Base-by-base conservation (phyloP, 35 echinoderm and acorn worm species). In the Nesometra sesokonis region DNA sequence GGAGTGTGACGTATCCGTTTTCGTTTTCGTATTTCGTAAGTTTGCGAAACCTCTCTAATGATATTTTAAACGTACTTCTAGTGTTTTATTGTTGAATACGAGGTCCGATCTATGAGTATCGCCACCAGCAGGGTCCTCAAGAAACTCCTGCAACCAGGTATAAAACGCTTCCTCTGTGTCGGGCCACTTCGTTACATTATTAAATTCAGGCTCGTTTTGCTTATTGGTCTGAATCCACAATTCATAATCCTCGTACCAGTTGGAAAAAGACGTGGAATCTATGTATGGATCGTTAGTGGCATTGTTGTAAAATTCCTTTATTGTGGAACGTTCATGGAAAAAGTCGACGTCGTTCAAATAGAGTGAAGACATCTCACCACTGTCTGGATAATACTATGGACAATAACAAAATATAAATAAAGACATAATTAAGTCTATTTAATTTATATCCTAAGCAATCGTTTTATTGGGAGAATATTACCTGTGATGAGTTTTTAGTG, bases 101-200 rank as follows among this genome's bases (percentile, higher is more conserved):
- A 67, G 7, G 23, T 67, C 52, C 0, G 52, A 9, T 67, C 1
- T 67, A 27, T 17, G 23, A 9, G 52, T 67, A 67, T 19, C 52
- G 23, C 52, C 52, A 67, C 83, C 83, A 0, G 31, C 11, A 30
- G 83, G 83, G n/a, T 32, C 32, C 0, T 0, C 3, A 0, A 85
- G 37, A 31, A 85, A 85, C 23, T 85, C 83, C 29, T 85, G 27
- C n/a, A 85, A 5, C 83, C 83, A 85, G 32, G 19, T 32, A 5
- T 52, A 30, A 31, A 85, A 85, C 23, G 57, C 27, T 29, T 40
- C 32, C 33, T 46, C 39, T 15, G 30, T 85, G n/a, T 85, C 57
- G 13, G 83, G 83, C 83, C 83, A 85, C 27, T 3, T 85, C 30
- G 43, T 52, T 85, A 32, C 5, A 34, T 38, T 85, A 57, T 85